Evolutionary conservation across 2,888 invertebrate genomes (phyloP).

Genomic region (Choristoneura rosaceana): DNA sequence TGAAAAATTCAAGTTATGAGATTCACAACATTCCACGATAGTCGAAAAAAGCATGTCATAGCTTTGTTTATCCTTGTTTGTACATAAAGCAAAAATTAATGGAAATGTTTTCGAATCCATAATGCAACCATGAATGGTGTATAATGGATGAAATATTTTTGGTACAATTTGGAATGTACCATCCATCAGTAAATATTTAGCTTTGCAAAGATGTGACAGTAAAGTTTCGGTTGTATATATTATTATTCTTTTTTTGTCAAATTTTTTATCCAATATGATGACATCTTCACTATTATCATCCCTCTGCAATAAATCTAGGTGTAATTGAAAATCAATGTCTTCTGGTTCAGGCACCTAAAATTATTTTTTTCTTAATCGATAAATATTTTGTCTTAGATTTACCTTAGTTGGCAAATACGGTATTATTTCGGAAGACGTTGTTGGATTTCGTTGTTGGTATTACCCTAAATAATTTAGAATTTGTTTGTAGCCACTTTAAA

Average conservation of each 20-base stretch:
- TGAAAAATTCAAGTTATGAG: conserved; percentile 16
- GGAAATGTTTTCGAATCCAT: conserved; percentile 26
- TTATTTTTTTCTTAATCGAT: neutral
- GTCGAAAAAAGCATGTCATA: conserved; percentile 22
- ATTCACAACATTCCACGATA: conserved; percentile 24
- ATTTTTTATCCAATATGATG: conserved; percentile 8
- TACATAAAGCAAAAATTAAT: conserved; percentile 23
- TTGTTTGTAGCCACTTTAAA: too few species aligned
- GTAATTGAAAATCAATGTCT: conserved; percentile 1
- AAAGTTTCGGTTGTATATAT: conserved; percentile 25
- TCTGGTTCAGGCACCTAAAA: neutral
- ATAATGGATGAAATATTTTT: conserved; percentile 19
- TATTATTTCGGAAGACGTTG: too few species aligned
- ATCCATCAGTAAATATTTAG: conserved; percentile 21
- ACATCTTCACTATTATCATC: neutral
- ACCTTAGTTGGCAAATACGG: neutral
- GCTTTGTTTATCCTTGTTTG: conserved; percentile 24
- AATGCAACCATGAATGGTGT: conserved; percentile 19
- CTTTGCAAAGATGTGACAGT: conserved; percentile 3
- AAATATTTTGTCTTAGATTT: neutral
- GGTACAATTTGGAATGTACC: conserved; percentile 22
- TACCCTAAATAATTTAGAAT: too few species aligned
- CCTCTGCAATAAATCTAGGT: neutral
- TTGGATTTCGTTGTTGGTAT: too few species aligned
- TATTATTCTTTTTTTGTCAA: conserved; percentile 21